Base-by-base conservation (phyloP, 1,140 invertebrate genomes). In the Aphelinus certus region DNA sequence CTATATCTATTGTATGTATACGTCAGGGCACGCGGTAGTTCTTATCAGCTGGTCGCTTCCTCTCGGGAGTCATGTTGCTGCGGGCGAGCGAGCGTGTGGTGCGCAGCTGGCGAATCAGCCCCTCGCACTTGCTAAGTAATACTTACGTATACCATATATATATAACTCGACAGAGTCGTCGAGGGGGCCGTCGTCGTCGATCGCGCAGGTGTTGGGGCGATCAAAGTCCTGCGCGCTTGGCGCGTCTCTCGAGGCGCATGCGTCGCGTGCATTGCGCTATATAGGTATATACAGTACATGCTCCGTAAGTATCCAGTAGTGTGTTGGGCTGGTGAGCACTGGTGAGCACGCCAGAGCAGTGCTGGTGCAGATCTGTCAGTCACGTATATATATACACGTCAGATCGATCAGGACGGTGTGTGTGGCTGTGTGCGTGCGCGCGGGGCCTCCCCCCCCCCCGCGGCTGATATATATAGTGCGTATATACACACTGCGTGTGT, bases 141-240 rank as follows among this genome's bases (percentile, higher is more conserved):
- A 26, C 26, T 26, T 26, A 26, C 26, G 0, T 26, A 26, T 26
- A 26, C 26, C 26, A 26, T 26, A 26, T 26, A 26, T 26, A 26
- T 26, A 26, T 26, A 26, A 26, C 26, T 26, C 26, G 26, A 26
- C 26, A 26, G 26, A 26, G 26, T 26, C 26, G 26, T 26, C 26
- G 26, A 26, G 26, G 26, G 26, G 26, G 26, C 26, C 26, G 26
- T 26, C 26, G 26, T 26, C 26, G 26, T 26, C 26, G 26, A 26
- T 26, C 26, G 26, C 26, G 26, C 26, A 26, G 26, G 26, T 26
- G 26, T 26, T 26, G 26, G 26, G 26, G 65, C 26, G 43, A 42
- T 73, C 67, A 67, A 67, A 61, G 64, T 73, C 71, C 71, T 73
- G 71, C 55, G 64, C 71, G 45, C 48, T 66, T 73, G 64, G 3